Evolutionary conservation across 2,888 invertebrate genomes (phyloP), one percentile per base, ranked within the genome.

Genomic region (Tenthredo amoena): DNA sequence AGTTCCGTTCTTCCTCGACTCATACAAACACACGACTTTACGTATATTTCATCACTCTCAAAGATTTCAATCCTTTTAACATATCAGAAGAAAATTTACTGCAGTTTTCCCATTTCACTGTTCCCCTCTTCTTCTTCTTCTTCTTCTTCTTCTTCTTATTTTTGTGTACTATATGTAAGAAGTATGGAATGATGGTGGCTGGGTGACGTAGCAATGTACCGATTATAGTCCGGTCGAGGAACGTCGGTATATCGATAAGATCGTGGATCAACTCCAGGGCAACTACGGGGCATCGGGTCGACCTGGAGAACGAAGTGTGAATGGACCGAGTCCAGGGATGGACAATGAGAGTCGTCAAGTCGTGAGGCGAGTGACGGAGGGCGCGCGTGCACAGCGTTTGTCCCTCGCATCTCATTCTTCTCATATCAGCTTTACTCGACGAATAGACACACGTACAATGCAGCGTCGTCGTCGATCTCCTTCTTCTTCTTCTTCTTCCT

Each of bases 361-460:
- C 34, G 26, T 34, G 31, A 37, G 21, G 58, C 81, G 9, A 62
- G 40, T 58, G 81, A 81, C 81, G 81, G 81, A 81, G 81, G 81
- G 81, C 81, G 81, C 81, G 81, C 81, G 81, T 77, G 50, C 55
- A 74, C 50, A 55, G 18, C 50, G 47, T 81, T 31, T 77, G 40
- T 55, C 77, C 50, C 31, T 31, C 31, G 81, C 81, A 40, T 37
- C 62, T 62, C 62, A 81, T 81, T 81, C 58, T 81, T 81, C 58
- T 81, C 81, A 12, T 81, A 81, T 81, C 81, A 58, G 37, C 37
- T 58, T 79, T 26, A 6, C 58, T 12, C 34, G 40, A 10, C 62
- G 37, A 62, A 62, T 21, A 62, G 81, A 62, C 81, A 62, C 47
- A 40, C 81, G 81, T 50, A 81, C 81, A 81, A 81, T 81, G 81